Evolutionary conservation across 2,888 invertebrate genomes (phyloP).

Genomic region (Plemyria rubiginata): DNA sequence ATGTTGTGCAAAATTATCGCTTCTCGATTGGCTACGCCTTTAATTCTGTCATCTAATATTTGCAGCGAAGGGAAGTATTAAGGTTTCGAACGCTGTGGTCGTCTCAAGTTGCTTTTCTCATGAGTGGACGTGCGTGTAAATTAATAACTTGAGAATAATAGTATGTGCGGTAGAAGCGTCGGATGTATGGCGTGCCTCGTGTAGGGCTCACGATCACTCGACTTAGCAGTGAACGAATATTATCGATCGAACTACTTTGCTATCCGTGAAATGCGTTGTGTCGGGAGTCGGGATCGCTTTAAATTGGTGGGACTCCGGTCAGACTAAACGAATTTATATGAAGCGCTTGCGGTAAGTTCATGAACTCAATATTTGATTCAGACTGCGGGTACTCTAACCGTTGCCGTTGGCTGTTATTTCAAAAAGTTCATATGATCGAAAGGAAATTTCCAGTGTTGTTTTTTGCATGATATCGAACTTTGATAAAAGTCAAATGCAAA

Average conservation of each 20-base stretch:
- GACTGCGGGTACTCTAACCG: slow-evolving; percentile 14
- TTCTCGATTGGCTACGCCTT: slow-evolving; percentile 66
- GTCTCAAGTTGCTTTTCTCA: slow-evolving; percentile 85
- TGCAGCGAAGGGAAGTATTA: slow-evolving; percentile 84
- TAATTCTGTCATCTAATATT: slow-evolving; percentile 82
- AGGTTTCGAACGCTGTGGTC: slow-evolving; percentile 84
- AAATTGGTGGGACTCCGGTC: slow-evolving; percentile 74
- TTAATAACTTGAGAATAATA: slow-evolving; percentile 81
- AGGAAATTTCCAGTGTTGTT: not conserved
- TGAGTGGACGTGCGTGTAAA: slow-evolving; percentile 84
- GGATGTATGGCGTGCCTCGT: slow-evolving; percentile 66
- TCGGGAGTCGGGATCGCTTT: slow-evolving; percentile 64
- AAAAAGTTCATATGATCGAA: slow-evolving; percentile 7
- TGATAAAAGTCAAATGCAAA: too few species aligned
- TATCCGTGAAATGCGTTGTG: slow-evolving; percentile 71
- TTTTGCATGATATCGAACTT: not conserved
- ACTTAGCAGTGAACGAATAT: slow-evolving; percentile 63
- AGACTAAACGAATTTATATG: slow-evolving; percentile 58
- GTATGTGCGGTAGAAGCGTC: slow-evolving; percentile 74
- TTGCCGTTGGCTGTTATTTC: slow-evolving; percentile 20
- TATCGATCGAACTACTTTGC: slow-evolving; percentile 78
- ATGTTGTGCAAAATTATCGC: slow-evolving; percentile 66
- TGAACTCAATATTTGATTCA: slow-evolving; percentile 42
- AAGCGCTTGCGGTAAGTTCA: slow-evolving; percentile 63
- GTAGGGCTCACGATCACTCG: slow-evolving; percentile 68